phyloP scores from a whole-genome alignment of 92 coral and sea anemone genomes.

The Muricea muricata region DNA sequence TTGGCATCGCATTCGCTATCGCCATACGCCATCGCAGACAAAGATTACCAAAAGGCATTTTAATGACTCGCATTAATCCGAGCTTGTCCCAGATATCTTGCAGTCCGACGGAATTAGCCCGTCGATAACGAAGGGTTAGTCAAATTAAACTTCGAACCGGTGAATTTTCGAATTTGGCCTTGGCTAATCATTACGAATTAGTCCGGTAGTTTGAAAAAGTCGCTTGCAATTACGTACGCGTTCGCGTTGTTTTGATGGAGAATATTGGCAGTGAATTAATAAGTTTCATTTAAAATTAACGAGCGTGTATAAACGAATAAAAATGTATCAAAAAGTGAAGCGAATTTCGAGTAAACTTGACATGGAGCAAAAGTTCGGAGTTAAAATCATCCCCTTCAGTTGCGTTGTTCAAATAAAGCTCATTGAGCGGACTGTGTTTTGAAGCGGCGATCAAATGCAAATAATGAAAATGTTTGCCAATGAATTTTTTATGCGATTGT shows the following conservation, averaged over 20 bases:
- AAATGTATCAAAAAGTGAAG: not conserved
- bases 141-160: not conserved
- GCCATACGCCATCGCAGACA: conserved; percentile 13
- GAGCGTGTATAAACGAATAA: conserved; percentile 17
- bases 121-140: not conserved
- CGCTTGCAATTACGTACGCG: conserved; percentile 28
- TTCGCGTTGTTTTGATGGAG: conserved; percentile 17
- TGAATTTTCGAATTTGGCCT: not conserved
- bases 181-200: conserved; percentile 43
- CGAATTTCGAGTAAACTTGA: not conserved
- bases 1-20: conserved; percentile 28
- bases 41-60: conserved; percentile 26
- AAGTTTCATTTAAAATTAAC: conserved; percentile 44
- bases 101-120: not conserved
- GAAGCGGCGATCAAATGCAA: conserved; percentile 19
- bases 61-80: conserved; percentile 14
- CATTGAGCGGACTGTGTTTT: conserved; percentile 3
- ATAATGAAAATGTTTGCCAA: conserved; percentile 15
- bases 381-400: not conserved
- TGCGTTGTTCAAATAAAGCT: conserved; percentile 12
- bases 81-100: not conserved
- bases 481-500: conserved; percentile 30
- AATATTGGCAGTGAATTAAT: conserved; percentile 28
- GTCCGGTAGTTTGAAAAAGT: not conserved
- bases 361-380: not conserved